A percentile compares a stretch with the other conserved stretches of the same genome.
These are phyloP conservation scores for Stichopus chloronotus DNA, from an alignment of 35 echinoderm and acorn worm species.

Conservation along the genomic window DNA sequence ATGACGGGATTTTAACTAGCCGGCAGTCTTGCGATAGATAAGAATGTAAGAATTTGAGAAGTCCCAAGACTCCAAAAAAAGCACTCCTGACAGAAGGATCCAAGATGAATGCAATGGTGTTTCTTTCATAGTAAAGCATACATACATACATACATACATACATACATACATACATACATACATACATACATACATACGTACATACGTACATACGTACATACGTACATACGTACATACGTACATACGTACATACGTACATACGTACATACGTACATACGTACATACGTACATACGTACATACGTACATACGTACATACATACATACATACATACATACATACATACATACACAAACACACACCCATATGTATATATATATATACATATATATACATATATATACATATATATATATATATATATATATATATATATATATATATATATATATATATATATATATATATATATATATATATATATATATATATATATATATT, in stretches of 20 bases:
- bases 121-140: not conserved
- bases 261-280: not conserved
- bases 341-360: not conserved
- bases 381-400: too few species aligned
- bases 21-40: too few species aligned
- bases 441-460: too few species aligned
- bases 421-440: too few species aligned
- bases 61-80: too few species aligned
- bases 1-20: too few species aligned
- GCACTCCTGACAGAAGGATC: too few species aligned
- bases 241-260: conserved; percentile 36
- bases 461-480: too few species aligned
- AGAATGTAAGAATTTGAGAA: too few species aligned
- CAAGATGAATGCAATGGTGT: too few species aligned
- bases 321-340: not conserved
- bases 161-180: conserved; percentile 41
- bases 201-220: conserved; percentile 31
- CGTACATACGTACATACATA: not conserved
- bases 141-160: conserved; percentile 9
- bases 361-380: not conserved
- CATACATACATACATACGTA: conserved; percentile 32
- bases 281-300: not conserved
- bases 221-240: conserved; percentile 23
- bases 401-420: too few species aligned
- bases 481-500: too few species aligned